Percentiles rank a stretch among this genome's conserved stretches.
phyloP scores from a whole-genome alignment of 2,113 vertebrate species.

The Benitochromis conjunctus region DNA sequence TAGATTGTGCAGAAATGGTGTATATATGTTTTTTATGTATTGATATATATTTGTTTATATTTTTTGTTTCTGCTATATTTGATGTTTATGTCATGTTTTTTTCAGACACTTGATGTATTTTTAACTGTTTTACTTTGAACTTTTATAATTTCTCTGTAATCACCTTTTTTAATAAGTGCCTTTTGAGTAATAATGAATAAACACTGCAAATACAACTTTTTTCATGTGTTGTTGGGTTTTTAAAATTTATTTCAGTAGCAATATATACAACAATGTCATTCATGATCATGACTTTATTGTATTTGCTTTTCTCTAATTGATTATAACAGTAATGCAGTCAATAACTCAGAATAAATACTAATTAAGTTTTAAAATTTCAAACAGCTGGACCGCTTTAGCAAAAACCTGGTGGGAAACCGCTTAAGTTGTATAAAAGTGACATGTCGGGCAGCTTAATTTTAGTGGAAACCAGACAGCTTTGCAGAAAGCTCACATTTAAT shows the following conservation, averaged over 20 bases:
- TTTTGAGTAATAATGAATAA: not conserved
- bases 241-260: not conserved
- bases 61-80: accelerated
- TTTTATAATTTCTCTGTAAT: not conserved
- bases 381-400: accelerated
- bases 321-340: not conserved
- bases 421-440: not conserved
- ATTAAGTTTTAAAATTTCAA: not conserved
- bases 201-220: not conserved
- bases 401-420: not conserved
- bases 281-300: not conserved
- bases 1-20: not conserved
- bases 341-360: not conserved
- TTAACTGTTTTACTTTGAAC: not conserved
- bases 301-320: not conserved
- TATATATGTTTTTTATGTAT: not conserved
- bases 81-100: not conserved
- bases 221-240: not conserved
- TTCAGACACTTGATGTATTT: not conserved
- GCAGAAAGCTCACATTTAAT: not conserved
- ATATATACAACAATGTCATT: not conserved
- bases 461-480: not conserved
- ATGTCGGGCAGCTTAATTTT: not conserved
- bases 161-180: not conserved
- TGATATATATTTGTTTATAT: not conserved